These are phyloP conservation scores for Eulemur macaco DNA, from an alignment of 2,113 vertebrate species.

Conservation along the genomic window DNA sequence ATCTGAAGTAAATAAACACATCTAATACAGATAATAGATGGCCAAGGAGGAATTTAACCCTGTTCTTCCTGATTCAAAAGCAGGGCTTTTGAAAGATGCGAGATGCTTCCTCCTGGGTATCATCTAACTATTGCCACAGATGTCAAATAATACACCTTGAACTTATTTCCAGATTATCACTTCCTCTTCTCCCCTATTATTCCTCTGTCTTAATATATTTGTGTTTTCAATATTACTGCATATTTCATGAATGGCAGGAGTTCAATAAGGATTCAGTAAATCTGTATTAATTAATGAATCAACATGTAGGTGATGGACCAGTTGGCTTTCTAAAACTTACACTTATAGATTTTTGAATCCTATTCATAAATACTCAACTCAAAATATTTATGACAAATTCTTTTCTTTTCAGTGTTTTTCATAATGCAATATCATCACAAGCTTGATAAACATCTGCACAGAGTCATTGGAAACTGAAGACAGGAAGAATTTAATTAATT, in stretches of 20 bases:
- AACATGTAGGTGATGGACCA: not conserved
- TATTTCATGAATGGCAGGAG: not conserved
- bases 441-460: not conserved
- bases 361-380: not conserved
- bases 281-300: not conserved
- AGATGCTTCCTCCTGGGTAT: not conserved
- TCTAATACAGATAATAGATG: not conserved
- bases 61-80: not conserved
- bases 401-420: not conserved
- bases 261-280: not conserved
- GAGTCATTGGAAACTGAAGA: not conserved
- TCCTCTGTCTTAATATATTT: not conserved
- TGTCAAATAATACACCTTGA: not conserved
- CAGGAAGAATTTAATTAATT: not conserved
- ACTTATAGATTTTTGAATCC: not conserved
- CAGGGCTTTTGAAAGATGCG: not conserved
- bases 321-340: not conserved
- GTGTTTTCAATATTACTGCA: not conserved
- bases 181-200: fast-evolving
- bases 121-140: not conserved
- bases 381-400: not conserved
- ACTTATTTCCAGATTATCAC: not conserved
- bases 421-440: not conserved
- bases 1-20: not conserved
- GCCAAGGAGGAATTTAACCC: not conserved